Evolutionary conservation across 2,113 vertebrate genomes (phyloP).

Genomic region (Oreocharis arfaki): DNA sequence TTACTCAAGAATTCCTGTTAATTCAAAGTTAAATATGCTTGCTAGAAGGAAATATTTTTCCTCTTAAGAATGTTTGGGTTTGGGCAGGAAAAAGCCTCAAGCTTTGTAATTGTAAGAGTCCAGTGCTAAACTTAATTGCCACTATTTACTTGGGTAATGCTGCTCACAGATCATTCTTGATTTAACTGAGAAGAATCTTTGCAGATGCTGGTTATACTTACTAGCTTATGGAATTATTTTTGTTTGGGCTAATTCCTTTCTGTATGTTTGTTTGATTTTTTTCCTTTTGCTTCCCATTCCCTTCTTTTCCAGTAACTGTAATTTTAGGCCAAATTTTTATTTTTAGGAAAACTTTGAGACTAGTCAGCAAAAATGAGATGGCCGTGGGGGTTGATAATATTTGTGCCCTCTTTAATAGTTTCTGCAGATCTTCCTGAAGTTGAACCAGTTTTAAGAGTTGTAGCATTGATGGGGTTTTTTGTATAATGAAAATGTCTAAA

Average conservation of each 20-base stretch:
- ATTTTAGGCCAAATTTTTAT: not conserved
- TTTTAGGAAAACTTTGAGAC: not conserved
- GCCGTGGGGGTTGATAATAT: not conserved
- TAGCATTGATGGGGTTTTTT: not conserved
- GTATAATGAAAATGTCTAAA: not conserved
- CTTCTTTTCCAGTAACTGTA: not conserved
- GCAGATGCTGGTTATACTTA: not conserved
- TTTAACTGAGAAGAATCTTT: not conserved
- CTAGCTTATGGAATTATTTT: not conserved
- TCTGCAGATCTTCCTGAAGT: not conserved
- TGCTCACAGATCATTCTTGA: not conserved
- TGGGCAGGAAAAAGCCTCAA: not conserved
- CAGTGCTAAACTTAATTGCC: not conserved
- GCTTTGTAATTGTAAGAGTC: not conserved
- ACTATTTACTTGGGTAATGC: not conserved
- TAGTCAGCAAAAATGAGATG: not conserved
- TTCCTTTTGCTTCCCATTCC: not conserved
- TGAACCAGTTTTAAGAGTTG: not conserved
- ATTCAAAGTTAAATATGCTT: not conserved
- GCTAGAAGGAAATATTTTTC: not conserved
- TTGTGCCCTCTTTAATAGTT: not conserved
- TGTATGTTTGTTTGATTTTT: not conserved
- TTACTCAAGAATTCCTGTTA: not conserved
- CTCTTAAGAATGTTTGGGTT: not conserved
- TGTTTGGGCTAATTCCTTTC: not conserved